A percentile compares a stretch with the other conserved stretches of the same genome.
Evolutionary conservation across 2,113 vertebrate genomes (phyloP).

Genomic region (Xiphorhynchus elegans): DNA sequence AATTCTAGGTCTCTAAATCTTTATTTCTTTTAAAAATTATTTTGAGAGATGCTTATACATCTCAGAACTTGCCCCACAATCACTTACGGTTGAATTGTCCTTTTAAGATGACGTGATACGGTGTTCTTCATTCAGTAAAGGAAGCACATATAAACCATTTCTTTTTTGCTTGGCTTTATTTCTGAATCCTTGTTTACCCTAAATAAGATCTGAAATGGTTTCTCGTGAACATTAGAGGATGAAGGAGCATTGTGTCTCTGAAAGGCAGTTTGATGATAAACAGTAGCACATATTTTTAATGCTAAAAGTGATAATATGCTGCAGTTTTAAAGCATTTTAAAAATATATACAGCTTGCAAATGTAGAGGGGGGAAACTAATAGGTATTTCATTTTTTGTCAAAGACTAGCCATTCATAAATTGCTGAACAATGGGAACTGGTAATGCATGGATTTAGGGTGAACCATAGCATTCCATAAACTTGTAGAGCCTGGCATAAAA

Average conservation of each 20-base stretch:
- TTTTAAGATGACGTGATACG: neutral
- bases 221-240: neutral
- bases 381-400: conserved; percentile 4
- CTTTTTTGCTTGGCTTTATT: neutral
- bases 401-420: conserved; percentile 26
- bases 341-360: neutral
- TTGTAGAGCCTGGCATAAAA: conserved; percentile 13
- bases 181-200: neutral
- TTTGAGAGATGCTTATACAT: neutral
- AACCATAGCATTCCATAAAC: conserved; percentile 42
- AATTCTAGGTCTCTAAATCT: neutral
- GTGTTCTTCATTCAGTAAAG: neutral
- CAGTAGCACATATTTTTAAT: neutral
- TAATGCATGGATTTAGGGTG: neutral
- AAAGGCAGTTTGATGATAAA: neutral
- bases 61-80: neutral
- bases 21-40: neutral
- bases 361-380: neutral
- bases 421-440: conserved; percentile 52
- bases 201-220: neutral
- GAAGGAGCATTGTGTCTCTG: neutral
- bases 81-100: neutral
- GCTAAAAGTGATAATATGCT: neutral
- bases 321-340: neutral
- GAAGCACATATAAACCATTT: neutral